Evolutionary conservation across 1,140 invertebrate genomes (phyloP).

Genomic region (Plutomurus gul): DNA sequence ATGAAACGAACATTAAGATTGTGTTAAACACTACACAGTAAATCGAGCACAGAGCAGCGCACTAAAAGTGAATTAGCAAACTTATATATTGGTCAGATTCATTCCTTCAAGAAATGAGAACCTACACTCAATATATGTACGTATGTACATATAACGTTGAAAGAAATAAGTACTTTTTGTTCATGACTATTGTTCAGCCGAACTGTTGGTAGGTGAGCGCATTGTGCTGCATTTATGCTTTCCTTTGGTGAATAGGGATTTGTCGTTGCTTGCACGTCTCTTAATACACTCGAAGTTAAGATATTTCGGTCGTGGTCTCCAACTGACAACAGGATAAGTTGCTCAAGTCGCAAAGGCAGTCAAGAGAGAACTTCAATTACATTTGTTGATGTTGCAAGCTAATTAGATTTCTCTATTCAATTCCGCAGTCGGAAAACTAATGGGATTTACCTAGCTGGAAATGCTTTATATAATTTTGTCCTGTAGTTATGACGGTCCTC

Average conservation of each 20-base stretch:
- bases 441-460: slow-evolving; percentile 22
- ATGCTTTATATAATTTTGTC: not conserved
- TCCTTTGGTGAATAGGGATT: no score
- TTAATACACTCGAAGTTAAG: no score
- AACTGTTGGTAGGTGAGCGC: no score
- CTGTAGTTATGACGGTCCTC: no score
- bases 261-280: no score
- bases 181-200: no score
- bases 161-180: no score
- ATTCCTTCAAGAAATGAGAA: no score
- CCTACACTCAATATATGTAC: no score
- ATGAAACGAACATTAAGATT: not conserved
- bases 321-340: slow-evolving; percentile 13
- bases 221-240: not conserved
- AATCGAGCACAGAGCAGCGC: not conserved
- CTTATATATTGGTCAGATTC: no score
- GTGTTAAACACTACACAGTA: not conserved
- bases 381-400: slow-evolving; percentile 3
- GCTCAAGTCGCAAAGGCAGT: not conserved
- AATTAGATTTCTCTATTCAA: slow-evolving; percentile 23
- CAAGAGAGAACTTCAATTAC: slow-evolving; percentile 23
- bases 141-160: no score
- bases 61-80: not conserved
- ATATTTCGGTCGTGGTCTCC: not conserved
- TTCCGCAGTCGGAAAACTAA: not conserved